Evolutionary conservation across 2,888 invertebrate genomes (phyloP), one percentile per base, ranked within the genome.

Genomic region (Bugulina stolonifera): DNA sequence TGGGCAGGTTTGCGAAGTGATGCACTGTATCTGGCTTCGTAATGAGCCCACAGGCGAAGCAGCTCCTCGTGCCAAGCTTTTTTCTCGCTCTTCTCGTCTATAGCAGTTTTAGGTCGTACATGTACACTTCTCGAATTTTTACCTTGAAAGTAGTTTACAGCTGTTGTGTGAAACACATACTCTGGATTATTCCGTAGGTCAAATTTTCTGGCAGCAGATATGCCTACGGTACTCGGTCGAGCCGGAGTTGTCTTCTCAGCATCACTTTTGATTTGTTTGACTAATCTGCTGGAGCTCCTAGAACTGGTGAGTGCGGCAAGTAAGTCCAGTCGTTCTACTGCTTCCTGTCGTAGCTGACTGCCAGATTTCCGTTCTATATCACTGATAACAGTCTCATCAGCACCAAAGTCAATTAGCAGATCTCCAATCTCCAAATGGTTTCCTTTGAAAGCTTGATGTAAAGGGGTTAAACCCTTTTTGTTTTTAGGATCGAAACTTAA

Each of bases 401-500:
- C 69, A 10, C 74, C 73, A 5, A n/a, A 23, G 18, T 73, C 72
- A 5, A 55, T 29, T 18, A 76, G 54, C 18, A 76, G 14, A 14
- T 29, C 35, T 0, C 73, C 76, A 54, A 73, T 72, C n/a, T 58
- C 34, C 3, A 23, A 25, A 18, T 74, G 64, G 5, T 71, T 69
- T 22, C 69, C 29, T 52, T 71, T 43, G 72, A 69, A 73, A 14
- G 77, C 77, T 52, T 69, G 72, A n/a, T 69, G 72, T 10, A 78
- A 70, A 0, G 77, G 74, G 3, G 76, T 78, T 27, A 71, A 54
- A 14, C 76, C 76, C 10, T 69, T 54, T 27, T 72, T 58, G 71
- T 77, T 77, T 1, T 52, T 32, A 18, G n/a, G 29, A 72, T 78
- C 75, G 34, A 77, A 32, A 32, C 54, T 23, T n/a, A 74, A 43